Evolutionary conservation across 2,113 vertebrate genomes (phyloP), one percentile per base, ranked within the genome.

Genomic region (Calyptommatus sinebrachiatus): DNA sequence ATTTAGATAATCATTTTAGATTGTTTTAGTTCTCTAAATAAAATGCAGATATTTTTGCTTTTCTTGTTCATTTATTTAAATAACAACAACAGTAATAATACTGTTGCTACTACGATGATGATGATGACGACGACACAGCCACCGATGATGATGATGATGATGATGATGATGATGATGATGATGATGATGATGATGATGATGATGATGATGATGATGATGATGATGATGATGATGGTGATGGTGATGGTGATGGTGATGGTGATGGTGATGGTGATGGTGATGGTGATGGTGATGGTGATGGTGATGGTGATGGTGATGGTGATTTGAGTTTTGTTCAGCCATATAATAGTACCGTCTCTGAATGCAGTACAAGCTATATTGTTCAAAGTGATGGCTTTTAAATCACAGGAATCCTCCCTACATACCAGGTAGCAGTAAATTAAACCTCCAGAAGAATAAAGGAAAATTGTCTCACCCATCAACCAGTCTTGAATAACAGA

Each of bases 1-100:
- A 61, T 90, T 88, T 86, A 78, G 91, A 85, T 89, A 66, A 22
- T 92, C 86, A 76, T 73, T 41, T 90, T 91, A 90, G 88, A 21
- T 50, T 91, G 84, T 76, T 90, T 91, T 88, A 83, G 65, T 69
- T 85, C 73, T 89, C 63, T 86, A 84, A 80, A 86, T 8, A 78
- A 53, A 5, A 60, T 0, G 68, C 50, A 88, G 14, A 48, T 20
- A 21, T 66, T 73, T 77, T 79, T 29, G 20, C 77, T 81, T 69
- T 83, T 84, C 71, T 88, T 87, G 86, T 88, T 72, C 86, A 88
- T 87, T 68, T 88, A 85, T 78, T 73, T 31, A 57, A 57, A 57
- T 41, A 41, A 41, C 35, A 41, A 41, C 3, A 41, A 41, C 35
- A 41, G 5, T 41, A 41, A 41, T 41, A 5, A 41, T 41, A 41